Evolutionary conservation across 2,113 vertebrate species (phyloP).

Genomic region (Solenodon paradoxus): DNA sequence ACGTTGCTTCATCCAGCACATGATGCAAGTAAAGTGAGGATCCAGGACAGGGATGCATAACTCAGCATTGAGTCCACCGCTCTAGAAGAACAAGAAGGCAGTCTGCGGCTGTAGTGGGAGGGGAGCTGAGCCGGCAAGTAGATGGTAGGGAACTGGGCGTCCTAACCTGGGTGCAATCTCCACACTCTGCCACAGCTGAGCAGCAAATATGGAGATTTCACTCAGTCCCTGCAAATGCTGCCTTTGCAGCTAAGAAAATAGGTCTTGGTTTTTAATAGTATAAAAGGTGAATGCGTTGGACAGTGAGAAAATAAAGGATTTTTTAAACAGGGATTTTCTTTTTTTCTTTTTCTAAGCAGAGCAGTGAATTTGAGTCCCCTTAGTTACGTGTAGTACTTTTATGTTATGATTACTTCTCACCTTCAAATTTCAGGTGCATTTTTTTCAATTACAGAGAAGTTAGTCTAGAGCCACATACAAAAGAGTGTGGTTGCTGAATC

Average conservation of each 20-base stretch:
- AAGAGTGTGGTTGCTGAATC: background rate
- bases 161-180: rapidly evolving
- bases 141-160: rapidly evolving
- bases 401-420: background rate
- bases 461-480: background rate
- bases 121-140: background rate
- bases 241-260: background rate
- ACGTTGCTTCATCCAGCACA: too few relatives aligned
- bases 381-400: background rate
- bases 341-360: background rate
- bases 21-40: rapidly evolving
- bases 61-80: rapidly evolving
- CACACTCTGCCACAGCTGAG: background rate
- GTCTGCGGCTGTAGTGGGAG: rapidly evolving
- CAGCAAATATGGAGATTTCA: background rate
- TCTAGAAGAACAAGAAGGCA: background rate
- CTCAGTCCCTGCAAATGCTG: background rate
- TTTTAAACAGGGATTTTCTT: background rate
- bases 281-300: background rate
- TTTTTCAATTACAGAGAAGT: background rate
- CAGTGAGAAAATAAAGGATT: background rate
- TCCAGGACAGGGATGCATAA: background rate
- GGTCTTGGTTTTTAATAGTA: background rate
- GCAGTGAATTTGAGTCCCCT: background rate
- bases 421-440: background rate